Percentiles rank a stretch among this genome's conserved stretches.
These are phyloP conservation scores for Gryllus longicercus DNA, from an alignment of 2,888 invertebrate genomes.

Conservation along the genomic window DNA sequence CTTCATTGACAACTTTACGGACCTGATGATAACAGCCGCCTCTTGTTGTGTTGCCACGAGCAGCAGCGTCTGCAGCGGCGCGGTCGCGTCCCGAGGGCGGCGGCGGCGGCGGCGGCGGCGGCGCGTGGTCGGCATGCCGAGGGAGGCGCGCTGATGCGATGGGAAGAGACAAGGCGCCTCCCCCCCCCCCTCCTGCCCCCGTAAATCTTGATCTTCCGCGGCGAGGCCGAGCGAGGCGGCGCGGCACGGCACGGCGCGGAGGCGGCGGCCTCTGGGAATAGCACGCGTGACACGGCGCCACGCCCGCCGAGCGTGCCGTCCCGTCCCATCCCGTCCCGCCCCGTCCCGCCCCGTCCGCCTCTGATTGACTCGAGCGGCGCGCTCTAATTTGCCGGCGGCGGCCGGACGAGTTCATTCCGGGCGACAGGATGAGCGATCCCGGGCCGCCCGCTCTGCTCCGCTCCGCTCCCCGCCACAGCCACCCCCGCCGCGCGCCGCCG, in stretches of 20 bases:
- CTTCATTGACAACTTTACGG: too few relatives aligned
- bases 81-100: too few relatives aligned
- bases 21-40: too few relatives aligned
- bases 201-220: background rate
- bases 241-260: background rate
- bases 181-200: background rate
- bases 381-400: conserved; percentile 3
- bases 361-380: background rate
- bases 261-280: background rate
- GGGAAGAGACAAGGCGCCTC: background rate
- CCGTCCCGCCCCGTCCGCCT: background rate
- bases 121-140: too few relatives aligned
- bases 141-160: background rate
- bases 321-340: background rate
- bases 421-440: conserved; percentile 17
- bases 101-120: too few relatives aligned
- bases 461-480: background rate
- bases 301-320: background rate
- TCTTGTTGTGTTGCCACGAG: too few relatives aligned
- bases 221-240: background rate
- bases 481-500: too few relatives aligned
- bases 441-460: background rate
- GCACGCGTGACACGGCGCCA: background rate
- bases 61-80: too few relatives aligned
- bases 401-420: background rate